Base-by-base conservation (phyloP, 2,888 invertebrate genomes). In the Anarsia innoxiella region DNA sequence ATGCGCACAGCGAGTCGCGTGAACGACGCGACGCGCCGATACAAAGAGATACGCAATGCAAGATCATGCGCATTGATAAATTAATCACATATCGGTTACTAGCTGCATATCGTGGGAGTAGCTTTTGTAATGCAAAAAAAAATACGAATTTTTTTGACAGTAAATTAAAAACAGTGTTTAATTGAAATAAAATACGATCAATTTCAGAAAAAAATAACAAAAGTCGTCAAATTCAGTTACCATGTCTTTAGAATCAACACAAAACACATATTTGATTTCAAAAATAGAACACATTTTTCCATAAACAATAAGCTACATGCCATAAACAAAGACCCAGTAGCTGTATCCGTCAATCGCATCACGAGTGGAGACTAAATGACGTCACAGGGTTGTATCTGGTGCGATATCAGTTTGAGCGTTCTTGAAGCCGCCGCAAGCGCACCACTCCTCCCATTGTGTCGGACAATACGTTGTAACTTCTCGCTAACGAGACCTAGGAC, bases 401-500 rank as follows among this genome's bases (percentile, higher is more conserved):
- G 9, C n/a, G 23, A 31, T 33, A 33, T 26, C 28, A 38, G 28
- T 27, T n/a, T 13, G 16, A 19, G 48, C 55, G 56, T 67, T n/a
- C n/a, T 73, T 65, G 68, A 68, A 67, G 68, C 35, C 46, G 73
- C 74, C 63, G 48, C 57, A 40, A 59, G 71, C 58, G 43, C 45
- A 49, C 59, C 52, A 75, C 82, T 72, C 80, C 83, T 59, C 48
- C 82, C 74, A 82, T 84, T 83, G 83, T 84, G 52, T 63, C 48
- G 50, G 57, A 82, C 79, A 82, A 82, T 82, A 48, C 71, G 70
- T 60, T 73, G 79, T 82, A 80, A 80, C 82, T 80, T 55, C 72
- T 75, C 61, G 56, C 80, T 82, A 80, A 80, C 80, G 71, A 82
- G 80, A 71, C 51, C n/a, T n/a, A n/a, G n/a, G n/a, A n/a, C n/a